A percentile compares a stretch with the other conserved stretches of the same genome.
phyloP scores from a whole-genome alignment of 1,140 invertebrate genomes.

The Drosophila yakuba region DNA sequence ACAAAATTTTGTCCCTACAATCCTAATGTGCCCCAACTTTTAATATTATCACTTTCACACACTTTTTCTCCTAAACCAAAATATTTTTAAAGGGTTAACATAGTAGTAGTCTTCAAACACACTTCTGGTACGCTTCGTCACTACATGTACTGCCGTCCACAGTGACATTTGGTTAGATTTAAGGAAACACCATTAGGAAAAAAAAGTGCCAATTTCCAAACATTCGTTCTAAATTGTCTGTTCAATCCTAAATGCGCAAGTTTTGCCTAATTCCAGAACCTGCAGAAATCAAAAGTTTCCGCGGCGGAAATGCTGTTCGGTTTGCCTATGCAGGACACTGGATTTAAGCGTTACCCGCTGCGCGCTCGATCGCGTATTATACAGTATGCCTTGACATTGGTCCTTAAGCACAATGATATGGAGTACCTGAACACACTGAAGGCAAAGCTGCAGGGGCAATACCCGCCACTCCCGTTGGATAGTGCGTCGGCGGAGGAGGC shows the following conservation, averaged over 20 bases:
- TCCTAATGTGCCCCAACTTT: no score
- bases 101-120: no score
- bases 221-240: no score
- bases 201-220: no score
- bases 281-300: slow-evolving; percentile 92
- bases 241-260: neutral
- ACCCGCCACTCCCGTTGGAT: slow-evolving; percentile 86
- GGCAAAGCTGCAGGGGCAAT: slow-evolving; percentile 89
- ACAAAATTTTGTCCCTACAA: no score
- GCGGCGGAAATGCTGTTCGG: slow-evolving; percentile 96
- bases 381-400: slow-evolving; percentile 95
- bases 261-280: slow-evolving; percentile 85
- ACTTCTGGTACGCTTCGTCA: no score
- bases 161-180: no score
- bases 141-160: no score
- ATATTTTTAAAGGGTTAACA: no score
- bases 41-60: no score
- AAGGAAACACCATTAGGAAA: no score
- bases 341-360: slow-evolving; percentile 94
- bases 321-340: slow-evolving; percentile 94
- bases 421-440: slow-evolving; percentile 91
- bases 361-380: slow-evolving; percentile 92
- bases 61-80: no score
- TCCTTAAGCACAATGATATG: slow-evolving; percentile 92
- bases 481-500: slow-evolving; percentile 25